These are phyloP conservation scores for Leptinotarsa peninsularis DNA, from an alignment of 2,888 invertebrate species.

Conservation along the genomic window DNA sequence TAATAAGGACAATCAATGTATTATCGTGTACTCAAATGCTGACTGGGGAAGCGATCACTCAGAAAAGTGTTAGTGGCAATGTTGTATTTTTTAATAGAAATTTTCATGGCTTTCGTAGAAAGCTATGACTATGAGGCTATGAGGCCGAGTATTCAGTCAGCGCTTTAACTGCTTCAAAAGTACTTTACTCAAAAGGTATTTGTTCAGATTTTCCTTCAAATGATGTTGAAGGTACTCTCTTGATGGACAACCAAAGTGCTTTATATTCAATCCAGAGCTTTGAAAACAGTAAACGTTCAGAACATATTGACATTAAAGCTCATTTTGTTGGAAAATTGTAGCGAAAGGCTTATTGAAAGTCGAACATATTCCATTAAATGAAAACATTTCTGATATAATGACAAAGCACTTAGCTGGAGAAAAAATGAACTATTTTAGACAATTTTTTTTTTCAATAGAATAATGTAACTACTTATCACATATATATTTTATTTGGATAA, in stretches of 20 bases:
- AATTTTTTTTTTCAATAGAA: background rate
- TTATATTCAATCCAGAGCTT: background rate
- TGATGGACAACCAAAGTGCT: background rate
- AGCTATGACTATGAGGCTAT: constrained; percentile 25
- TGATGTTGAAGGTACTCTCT: no score
- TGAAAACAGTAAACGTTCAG: background rate
- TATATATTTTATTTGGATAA: no score
- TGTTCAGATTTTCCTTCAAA: background rate
- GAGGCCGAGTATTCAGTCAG: constrained; percentile 40
- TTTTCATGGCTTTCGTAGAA: constrained; percentile 39
- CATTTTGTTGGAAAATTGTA: background rate
- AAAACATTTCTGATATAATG: background rate
- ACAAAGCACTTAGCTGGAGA: background rate
- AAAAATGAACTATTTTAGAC: background rate
- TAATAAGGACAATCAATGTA: background rate
- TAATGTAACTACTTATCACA: no score
- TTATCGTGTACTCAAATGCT: background rate
- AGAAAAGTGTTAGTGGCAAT: constrained; percentile 31
- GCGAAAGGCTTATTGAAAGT: background rate
- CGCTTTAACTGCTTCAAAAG: constrained; percentile 23
- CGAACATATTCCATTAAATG: background rate
- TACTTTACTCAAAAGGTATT: background rate
- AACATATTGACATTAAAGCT: background rate
- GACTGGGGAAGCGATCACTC: background rate
- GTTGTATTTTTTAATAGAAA: constrained; percentile 31